phyloP scores from a whole-genome alignment of 2,888 invertebrate species.

The Drosophila peninsularis region DNA sequence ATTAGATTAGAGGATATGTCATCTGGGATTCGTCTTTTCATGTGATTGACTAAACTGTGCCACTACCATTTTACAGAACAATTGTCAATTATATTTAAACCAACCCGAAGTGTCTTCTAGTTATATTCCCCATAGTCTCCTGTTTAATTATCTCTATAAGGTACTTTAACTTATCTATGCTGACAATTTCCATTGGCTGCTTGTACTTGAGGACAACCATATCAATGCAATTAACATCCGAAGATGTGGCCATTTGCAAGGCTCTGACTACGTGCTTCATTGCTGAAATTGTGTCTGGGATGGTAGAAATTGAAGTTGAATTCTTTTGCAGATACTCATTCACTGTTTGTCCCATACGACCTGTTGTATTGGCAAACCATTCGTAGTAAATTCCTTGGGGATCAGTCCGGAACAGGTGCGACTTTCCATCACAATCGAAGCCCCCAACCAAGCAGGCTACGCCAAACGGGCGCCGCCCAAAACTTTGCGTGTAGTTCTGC shows the following conservation, averaged over 20 bases:
- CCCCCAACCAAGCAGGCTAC: slow-evolving; percentile 98
- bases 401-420: slow-evolving; percentile 98
- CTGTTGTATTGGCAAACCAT: slow-evolving; percentile 83
- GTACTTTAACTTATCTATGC: slow-evolving; percentile 93
- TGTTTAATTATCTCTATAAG: slow-evolving; percentile 97
- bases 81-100: neutral
- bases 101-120: neutral
- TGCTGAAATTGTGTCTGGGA: slow-evolving; percentile 90
- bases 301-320: slow-evolving; percentile 87
- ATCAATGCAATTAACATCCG: neutral
- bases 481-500: slow-evolving; percentile 95
- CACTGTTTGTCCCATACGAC: slow-evolving; percentile 96
- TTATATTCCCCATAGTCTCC: slow-evolving; percentile 92
- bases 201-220: slow-evolving; percentile 64
- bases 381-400: slow-evolving; percentile 99
- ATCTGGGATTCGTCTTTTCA: neutral
- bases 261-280: slow-evolving; percentile 98
- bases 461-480: slow-evolving; percentile 93
- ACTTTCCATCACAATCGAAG: slow-evolving; percentile 97
- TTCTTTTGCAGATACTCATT: slow-evolving; percentile 94
- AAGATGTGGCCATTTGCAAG: slow-evolving; percentile 85
- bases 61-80: neutral
- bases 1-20: neutral
- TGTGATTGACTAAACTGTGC: too few relatives aligned
- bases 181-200: slow-evolving; percentile 92